Conservation (phyloP, 2,113 vertebrate genomes). For the Suncus etruscus region DNA sequence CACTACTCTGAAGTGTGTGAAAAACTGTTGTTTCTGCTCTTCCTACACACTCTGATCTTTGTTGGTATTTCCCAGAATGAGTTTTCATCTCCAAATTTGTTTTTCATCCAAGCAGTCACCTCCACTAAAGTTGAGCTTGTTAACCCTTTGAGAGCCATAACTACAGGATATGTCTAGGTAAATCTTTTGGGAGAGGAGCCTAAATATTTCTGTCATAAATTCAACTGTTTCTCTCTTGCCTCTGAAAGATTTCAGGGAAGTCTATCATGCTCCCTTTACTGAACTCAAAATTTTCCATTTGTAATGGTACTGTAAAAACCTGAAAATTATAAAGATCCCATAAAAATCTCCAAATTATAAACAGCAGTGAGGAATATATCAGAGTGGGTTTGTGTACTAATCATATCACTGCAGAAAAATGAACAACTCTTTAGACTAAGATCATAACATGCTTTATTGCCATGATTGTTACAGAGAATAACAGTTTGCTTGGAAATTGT, state of each 20-base stretch:
- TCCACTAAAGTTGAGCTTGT: too few relatives aligned
- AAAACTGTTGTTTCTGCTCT: too few relatives aligned
- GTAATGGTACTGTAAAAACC: not conserved
- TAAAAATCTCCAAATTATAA: not conserved
- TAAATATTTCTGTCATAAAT: not conserved
- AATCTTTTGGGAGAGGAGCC: not conserved
- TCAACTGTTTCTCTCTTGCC: not conserved
- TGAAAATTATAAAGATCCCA: not conserved
- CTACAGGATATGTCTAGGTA: not conserved
- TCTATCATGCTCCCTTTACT: not conserved
- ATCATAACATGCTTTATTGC: not conserved
- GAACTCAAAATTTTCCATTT: not conserved
- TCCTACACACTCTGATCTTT: too few relatives aligned
- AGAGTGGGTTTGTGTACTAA: not conserved
- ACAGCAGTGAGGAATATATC: too few relatives aligned
- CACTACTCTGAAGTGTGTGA: too few relatives aligned
- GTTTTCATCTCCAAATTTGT: too few relatives aligned
- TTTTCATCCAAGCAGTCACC: too few relatives aligned
- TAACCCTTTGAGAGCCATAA: not conserved
- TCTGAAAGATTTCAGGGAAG: not conserved
- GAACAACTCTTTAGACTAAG: not conserved
- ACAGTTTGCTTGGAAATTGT: not conserved
- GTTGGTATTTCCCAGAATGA: too few relatives aligned
- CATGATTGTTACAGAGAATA: not conserved
- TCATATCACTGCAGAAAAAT: not conserved